Evolutionary conservation across 2,113 vertebrate species (phyloP).

Genomic region (Uropsilus gracilis): DNA sequence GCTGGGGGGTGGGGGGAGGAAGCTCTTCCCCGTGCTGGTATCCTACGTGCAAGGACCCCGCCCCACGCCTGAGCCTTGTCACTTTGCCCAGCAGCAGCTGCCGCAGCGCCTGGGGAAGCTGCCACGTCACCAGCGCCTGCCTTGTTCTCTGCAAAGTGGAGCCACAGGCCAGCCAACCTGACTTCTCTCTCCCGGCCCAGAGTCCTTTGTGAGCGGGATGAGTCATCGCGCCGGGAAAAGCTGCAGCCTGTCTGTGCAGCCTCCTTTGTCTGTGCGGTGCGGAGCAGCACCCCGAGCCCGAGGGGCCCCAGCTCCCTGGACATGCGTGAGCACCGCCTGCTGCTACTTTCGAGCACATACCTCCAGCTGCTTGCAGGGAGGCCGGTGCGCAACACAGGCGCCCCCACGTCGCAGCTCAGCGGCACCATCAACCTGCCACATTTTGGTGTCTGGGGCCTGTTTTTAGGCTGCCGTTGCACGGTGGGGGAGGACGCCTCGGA

Average conservation of each 20-base stretch:
- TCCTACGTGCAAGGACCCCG: slow-evolving; percentile 59
- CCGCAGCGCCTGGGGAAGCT: slow-evolving; percentile 85
- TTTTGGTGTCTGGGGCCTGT: no score
- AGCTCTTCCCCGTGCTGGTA: slow-evolving; percentile 49
- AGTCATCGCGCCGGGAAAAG: slow-evolving; percentile 87
- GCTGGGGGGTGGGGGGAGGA: slow-evolving; percentile 33
- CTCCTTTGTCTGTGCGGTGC: slow-evolving; percentile 86
- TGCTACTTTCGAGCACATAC: slow-evolving; percentile 34
- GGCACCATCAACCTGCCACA: slow-evolving; percentile 66
- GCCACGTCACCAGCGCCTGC: slow-evolving; percentile 85
- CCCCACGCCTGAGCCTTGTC: slow-evolving; percentile 68
- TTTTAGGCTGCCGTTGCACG: slow-evolving; percentile 42
- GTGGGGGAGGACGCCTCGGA: slow-evolving; percentile 57
- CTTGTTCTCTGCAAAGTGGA: slow-evolving; percentile 88
- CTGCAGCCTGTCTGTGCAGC: slow-evolving; percentile 74
- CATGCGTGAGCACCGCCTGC: slow-evolving; percentile 65
- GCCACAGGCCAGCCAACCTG: slow-evolving; percentile 87
- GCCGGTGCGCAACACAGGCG: background rate
- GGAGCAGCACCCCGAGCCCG: slow-evolving; percentile 68
- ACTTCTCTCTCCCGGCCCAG: slow-evolving; percentile 87
- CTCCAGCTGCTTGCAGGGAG: slow-evolving; percentile 46
- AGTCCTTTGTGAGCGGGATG: slow-evolving; percentile 89
- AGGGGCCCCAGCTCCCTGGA: slow-evolving; percentile 76
- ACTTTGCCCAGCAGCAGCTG: slow-evolving; percentile 72
- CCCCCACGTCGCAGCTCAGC: slow-evolving; percentile 70